phyloP scores from a whole-genome alignment of 2,888 invertebrate genomes.

The Dicranocentrus wangi region DNA sequence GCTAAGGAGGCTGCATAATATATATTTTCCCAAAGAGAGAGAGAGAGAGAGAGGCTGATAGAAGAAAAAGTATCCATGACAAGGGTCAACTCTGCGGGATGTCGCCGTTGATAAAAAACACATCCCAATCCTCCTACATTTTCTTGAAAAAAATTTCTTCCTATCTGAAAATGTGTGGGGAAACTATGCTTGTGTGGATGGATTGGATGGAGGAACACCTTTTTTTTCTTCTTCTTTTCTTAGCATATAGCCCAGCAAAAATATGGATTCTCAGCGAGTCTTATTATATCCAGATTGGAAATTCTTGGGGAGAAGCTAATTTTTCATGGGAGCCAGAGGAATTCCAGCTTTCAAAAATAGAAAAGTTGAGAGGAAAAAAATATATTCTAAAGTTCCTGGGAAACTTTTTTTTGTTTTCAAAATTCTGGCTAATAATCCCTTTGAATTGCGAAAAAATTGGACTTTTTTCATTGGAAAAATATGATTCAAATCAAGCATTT shows the following conservation, averaged over 20 bases:
- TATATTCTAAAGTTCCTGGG: too few species aligned
- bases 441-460: too few species aligned
- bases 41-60: constrained; percentile 69
- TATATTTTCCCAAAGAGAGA: background rate
- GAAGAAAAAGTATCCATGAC: constrained; percentile 72
- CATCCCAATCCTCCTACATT: constrained; percentile 73
- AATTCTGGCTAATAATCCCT: too few species aligned
- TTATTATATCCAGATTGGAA: too few species aligned
- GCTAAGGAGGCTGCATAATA: constrained; percentile 38
- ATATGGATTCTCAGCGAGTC: too few species aligned
- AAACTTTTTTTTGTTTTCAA: too few species aligned
- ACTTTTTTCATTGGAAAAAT: too few species aligned
- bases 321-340: too few species aligned
- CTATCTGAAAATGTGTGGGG: constrained; percentile 50
- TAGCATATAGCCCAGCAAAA: too few species aligned
- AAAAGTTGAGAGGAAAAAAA: background rate
- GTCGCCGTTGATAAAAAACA: constrained; percentile 73
- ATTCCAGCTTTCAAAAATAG: background rate
- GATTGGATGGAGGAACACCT: constrained; percentile 29
- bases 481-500: too few species aligned
- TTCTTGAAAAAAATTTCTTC: too few species aligned
- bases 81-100: constrained; percentile 74
- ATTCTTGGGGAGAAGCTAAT: too few species aligned
- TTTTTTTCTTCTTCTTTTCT: constrained; percentile 18
- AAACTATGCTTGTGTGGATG: constrained; percentile 21